Evolutionary conservation across 2,888 invertebrate species (phyloP).

Genomic region (Philhelius pedissequus): DNA sequence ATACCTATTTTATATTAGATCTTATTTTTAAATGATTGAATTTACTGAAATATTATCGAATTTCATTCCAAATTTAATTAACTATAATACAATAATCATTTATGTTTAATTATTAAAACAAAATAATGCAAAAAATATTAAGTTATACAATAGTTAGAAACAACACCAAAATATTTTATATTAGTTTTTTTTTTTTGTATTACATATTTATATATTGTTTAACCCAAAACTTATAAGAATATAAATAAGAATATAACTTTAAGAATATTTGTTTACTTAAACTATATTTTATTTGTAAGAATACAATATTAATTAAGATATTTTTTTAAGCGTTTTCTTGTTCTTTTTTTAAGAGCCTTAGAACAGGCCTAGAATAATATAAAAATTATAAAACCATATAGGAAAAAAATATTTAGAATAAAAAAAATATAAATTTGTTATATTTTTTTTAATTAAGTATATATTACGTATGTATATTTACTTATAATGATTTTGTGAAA

Average conservation of each 20-base stretch:
- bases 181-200: background rate
- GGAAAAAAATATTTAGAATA: background rate
- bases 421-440: background rate
- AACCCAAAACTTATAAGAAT: background rate
- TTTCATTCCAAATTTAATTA: background rate
- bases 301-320: background rate
- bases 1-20: background rate
- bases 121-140: background rate
- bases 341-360: slow-evolving; percentile 64
- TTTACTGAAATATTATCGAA: background rate
- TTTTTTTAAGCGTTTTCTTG: background rate
- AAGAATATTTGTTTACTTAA: background rate
- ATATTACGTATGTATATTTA: background rate
- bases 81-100: background rate
- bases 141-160: background rate
- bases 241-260: background rate
- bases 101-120: background rate
- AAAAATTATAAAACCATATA: too few relatives aligned
- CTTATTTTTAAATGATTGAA: background rate
- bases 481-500: background rate
- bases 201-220: background rate
- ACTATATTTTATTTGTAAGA: background rate
- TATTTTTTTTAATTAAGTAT: background rate
- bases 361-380: slow-evolving; percentile 68
- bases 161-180: background rate